These are phyloP conservation scores for Podarcis raffonei DNA, from an alignment of 2,113 vertebrate species.

Conservation along the genomic window DNA sequence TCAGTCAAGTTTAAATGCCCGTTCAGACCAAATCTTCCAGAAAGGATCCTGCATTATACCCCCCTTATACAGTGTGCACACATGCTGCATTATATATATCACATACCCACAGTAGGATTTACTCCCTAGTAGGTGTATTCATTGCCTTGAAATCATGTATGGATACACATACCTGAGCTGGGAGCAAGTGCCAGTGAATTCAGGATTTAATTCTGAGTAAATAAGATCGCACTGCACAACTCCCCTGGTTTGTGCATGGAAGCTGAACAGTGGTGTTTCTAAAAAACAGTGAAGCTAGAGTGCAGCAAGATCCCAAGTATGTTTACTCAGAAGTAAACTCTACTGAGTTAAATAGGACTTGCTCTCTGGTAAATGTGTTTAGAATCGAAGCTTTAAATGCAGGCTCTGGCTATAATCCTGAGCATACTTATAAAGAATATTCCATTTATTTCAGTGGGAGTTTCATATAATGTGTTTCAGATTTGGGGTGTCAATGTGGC, in stretches of 20 bases:
- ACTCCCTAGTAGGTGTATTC: background rate
- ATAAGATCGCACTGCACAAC: background rate
- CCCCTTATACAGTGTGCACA: background rate
- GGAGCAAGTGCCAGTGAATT: background rate
- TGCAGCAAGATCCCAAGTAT: background rate
- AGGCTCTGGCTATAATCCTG: background rate
- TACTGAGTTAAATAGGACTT: background rate
- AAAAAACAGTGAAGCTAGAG: background rate
- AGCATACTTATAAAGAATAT: background rate
- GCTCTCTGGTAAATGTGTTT: background rate
- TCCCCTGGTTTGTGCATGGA: background rate
- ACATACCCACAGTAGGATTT: background rate
- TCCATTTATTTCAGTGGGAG: background rate
- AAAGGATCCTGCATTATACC: background rate
- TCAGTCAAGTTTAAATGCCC: conserved; percentile 23
- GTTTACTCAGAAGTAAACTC: background rate
- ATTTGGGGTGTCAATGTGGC: background rate
- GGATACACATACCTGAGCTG: background rate
- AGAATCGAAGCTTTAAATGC: background rate
- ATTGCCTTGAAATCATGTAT: background rate
- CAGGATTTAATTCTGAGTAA: background rate
- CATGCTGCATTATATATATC: no score
- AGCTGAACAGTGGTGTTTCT: background rate
- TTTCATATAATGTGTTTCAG: background rate
- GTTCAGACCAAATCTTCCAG: background rate